Evolutionary conservation across 1,140 invertebrate species (phyloP), one percentile per base, ranked within the genome.

Genomic region (Diachasma alloeum): DNA sequence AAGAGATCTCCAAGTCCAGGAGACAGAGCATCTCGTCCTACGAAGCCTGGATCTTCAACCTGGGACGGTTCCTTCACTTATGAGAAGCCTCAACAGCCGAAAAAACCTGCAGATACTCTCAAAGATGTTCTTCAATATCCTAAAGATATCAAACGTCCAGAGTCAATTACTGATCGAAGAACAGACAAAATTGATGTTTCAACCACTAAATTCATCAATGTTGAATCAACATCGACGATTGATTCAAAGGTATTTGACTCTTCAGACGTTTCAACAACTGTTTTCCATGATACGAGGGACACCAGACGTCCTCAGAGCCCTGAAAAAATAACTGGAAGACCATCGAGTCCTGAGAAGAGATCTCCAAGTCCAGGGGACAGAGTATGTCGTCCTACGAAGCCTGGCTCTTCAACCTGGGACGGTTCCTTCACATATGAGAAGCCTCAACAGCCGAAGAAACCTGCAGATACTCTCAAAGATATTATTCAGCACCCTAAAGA

Each of bases 21-120:
- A 13, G 79, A 77, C 31, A 63, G 69, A 56, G 59, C 75, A 36
- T 37, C 19, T 11, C 72, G 77, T 59, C 75, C 75, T 10, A 71
- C 53, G 9, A 80, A 78, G 72, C 79, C 74, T 0, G 80, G 80
- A 22, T 75, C 75, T 19, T 81, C 80, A 13, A 77, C 80, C 6
- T 80, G 81, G 81, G 78, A 81, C 13, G 81, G 80, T 24, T 78
- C 72, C 3, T 80, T 83, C 48, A 74, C 75, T 22, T 75, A 71
- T n/a, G 81, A 82, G 31, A 78, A 79, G 5, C 70, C 78, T 26
- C 31, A 37, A 11, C 39, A 79, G 53, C 36, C 26, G 6, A 39
- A 76, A 39, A 68, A 78, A 26, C 26, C 31, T 10, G 53, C 0
- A 4, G 26, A 26, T 36, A 31, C 63, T 59, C 22, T 74, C 11